Percentiles rank a stretch among this genome's conserved stretches.
Evolutionary conservation across 1,140 invertebrate genomes (phyloP).

Genomic region (Penaeus chinensis): DNA sequence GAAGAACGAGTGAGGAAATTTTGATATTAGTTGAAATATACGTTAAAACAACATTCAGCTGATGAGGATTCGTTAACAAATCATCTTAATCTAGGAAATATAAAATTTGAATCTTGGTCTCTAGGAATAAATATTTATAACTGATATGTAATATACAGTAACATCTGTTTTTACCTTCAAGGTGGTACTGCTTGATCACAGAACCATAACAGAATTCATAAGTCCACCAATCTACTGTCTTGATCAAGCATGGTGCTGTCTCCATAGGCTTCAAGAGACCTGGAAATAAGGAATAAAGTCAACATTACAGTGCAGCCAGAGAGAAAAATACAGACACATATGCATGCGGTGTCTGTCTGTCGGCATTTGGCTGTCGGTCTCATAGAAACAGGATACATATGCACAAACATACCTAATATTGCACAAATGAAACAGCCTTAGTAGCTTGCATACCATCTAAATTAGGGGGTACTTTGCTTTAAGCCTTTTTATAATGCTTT

Average conservation of each 20-base stretch:
- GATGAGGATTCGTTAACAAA: not conserved
- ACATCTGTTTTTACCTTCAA: constrained; percentile 68
- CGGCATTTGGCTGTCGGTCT: no score
- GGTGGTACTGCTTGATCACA: constrained; percentile 71
- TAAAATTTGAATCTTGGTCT: not conserved
- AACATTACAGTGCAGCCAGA: not conserved
- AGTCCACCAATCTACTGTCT: constrained; percentile 72
- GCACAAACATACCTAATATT: no score
- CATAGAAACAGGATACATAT: not conserved
- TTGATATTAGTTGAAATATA: not conserved
- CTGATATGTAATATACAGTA: constrained; percentile 4
- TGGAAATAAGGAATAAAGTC: constrained; percentile 31
- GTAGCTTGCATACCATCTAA: no score
- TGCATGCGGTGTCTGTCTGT: no score
- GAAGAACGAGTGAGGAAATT: not conserved
- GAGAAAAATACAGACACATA: not conserved
- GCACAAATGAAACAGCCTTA: no score
- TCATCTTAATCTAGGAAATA: not conserved
- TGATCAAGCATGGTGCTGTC: constrained; percentile 65
- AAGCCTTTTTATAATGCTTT: no score
- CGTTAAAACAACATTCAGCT: not conserved
- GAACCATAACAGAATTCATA: constrained; percentile 73
- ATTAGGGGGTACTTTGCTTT: no score
- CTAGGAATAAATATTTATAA: not conserved
- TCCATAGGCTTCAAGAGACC: constrained; percentile 69